Evolutionary conservation across 1,140 invertebrate genomes (phyloP).

Genomic region (Varroa destructor): DNA sequence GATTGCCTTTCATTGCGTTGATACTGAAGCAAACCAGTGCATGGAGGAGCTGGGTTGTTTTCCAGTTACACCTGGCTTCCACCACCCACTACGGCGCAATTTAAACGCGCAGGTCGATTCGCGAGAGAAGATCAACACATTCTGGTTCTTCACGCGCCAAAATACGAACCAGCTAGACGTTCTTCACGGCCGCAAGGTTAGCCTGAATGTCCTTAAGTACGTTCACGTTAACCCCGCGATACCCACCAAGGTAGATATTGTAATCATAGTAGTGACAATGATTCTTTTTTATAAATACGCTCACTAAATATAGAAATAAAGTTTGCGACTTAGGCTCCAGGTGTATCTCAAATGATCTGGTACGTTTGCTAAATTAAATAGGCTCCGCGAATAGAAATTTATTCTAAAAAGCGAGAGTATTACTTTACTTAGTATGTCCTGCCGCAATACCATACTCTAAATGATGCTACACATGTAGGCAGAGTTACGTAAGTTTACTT

Average conservation of each 20-base stretch:
- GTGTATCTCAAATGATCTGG: too few species aligned
- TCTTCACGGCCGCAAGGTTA: background rate
- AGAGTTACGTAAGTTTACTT: too few species aligned
- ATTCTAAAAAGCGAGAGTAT: too few species aligned
- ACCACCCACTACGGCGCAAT: conserved; percentile 27
- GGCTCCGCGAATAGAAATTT: too few species aligned
- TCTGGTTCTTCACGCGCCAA: conserved; percentile 27
- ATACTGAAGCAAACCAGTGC: conserved; percentile 12
- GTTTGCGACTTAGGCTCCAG: too few species aligned
- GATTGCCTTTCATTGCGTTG: too few species aligned
- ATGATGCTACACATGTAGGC: too few species aligned
- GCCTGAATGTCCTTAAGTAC: background rate
- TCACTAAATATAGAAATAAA: too few species aligned
- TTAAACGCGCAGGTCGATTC: conserved; percentile 25
- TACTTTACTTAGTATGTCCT: too few species aligned
- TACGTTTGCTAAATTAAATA: too few species aligned
- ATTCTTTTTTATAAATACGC: too few species aligned
- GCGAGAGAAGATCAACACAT: background rate
- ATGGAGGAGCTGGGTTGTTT: conserved; percentile 32
- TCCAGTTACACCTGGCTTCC: conserved; percentile 29
- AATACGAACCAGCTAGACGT: background rate
- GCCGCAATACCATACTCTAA: too few species aligned
- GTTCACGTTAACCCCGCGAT: background rate
- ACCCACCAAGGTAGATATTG: background rate
- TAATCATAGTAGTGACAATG: background rate